Conservation (phyloP, 1,140 invertebrate species). For the Nasonia giraulti region DNA sequence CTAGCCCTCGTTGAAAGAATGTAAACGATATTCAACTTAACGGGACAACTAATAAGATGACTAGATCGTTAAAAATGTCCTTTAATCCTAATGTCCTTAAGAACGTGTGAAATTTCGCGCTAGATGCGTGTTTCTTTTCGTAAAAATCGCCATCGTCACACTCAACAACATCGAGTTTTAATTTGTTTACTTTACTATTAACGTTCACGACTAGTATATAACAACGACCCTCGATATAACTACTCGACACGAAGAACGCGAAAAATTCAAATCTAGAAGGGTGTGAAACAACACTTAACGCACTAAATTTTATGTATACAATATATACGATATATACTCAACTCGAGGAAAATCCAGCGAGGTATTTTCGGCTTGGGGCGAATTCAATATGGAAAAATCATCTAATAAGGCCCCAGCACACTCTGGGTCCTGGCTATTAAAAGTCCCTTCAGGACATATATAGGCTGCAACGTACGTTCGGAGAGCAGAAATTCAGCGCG, state of each 20-base stretch:
- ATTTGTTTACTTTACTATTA: background rate
- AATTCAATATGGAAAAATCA: slow-evolving; percentile 3
- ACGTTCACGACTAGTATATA: slow-evolving; percentile 32
- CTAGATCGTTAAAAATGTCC: background rate
- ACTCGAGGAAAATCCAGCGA: slow-evolving; percentile 33
- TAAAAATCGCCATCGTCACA: slow-evolving; percentile 38
- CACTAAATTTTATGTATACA: slow-evolving; percentile 15
- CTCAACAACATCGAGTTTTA: slow-evolving; percentile 36
- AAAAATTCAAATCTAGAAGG: background rate
- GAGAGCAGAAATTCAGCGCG: background rate
- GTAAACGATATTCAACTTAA: background rate
- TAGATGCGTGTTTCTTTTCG: background rate
- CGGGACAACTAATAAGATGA: background rate
- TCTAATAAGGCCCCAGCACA: background rate
- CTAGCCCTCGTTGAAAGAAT: background rate
- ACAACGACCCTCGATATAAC: slow-evolving; percentile 15
- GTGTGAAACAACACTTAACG: slow-evolving; percentile 22
- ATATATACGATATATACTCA: slow-evolving; percentile 17
- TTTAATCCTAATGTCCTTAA: background rate
- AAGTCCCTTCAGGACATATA: background rate
- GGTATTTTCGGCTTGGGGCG: slow-evolving; percentile 5
- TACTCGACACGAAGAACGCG: slow-evolving; percentile 2
- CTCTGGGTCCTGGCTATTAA: background rate
- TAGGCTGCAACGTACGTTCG: background rate
- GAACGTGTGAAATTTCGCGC: background rate